Percentiles rank a stretch among this genome's conserved stretches.
Conservation (phyloP, 1,140 invertebrate species). For the Schlechtendalia chinensis region DNA sequence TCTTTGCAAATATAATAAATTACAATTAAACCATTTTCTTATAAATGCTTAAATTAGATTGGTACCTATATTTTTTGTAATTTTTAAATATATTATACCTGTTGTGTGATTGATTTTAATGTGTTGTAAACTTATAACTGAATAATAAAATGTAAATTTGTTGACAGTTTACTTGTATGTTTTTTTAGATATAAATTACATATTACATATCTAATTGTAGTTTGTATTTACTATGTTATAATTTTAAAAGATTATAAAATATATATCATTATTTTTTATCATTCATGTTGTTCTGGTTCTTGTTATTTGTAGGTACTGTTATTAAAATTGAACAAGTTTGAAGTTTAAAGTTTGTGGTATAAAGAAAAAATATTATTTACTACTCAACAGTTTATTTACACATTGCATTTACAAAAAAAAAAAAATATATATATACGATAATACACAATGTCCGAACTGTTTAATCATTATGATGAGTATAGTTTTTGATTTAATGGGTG, state of each 20-base stretch:
- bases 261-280: constrained; percentile 1
- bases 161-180: constrained; percentile 12
- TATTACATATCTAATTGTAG: background rate
- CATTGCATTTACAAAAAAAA: constrained; percentile 46
- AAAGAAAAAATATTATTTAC: constrained; percentile 24
- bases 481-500: constrained; percentile 26
- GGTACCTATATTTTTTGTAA: background rate
- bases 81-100: background rate
- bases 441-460: constrained; percentile 32
- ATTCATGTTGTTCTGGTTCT: too few relatives aligned
- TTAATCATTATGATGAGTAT: constrained; percentile 40
- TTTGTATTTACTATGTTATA: constrained; percentile 2
- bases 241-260: constrained; percentile 20
- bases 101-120: background rate
- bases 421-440: constrained; percentile 45
- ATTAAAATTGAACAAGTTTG: constrained; percentile 11
- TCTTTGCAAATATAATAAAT: background rate
- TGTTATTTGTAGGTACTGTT: too few relatives aligned
- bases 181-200: background rate
- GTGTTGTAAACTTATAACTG: background rate
- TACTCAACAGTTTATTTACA: constrained; percentile 50
- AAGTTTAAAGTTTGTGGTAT: constrained; percentile 18
- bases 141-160: background rate
- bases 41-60: background rate
- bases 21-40: too few relatives aligned